Evolutionary conservation across 2,113 vertebrate species (phyloP).

Genomic region (Dendropsophus ebraccatus): DNA sequence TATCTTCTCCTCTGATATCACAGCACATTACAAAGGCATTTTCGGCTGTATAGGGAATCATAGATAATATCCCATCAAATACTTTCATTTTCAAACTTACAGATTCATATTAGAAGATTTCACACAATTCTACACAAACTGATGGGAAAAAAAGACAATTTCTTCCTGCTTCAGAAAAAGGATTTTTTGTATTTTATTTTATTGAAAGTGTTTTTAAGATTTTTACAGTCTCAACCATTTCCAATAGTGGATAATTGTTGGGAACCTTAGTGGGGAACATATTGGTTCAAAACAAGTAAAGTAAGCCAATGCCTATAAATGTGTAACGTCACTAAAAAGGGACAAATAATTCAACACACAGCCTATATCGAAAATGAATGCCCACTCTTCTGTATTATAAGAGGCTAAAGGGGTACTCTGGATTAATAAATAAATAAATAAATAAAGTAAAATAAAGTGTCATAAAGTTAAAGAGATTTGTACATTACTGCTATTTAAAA

Average conservation of each 20-base stretch:
- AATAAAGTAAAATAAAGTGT: no score
- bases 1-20: conserved; percentile 44
- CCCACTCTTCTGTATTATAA: no score
- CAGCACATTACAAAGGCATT: conserved; percentile 42
- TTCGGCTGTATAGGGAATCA: neutral
- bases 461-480: no score
- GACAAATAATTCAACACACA: no score
- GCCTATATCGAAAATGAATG: no score
- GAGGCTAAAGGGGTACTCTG: no score
- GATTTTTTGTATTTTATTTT: neutral
- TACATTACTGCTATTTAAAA: no score
- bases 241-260: neutral
- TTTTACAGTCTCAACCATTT: neutral
- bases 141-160: neutral
- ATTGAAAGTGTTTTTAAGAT: neutral
- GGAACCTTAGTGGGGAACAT: neutral
- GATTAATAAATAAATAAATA: no score
- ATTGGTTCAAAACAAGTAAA: no score
- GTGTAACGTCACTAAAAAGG: no score
- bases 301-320: no score
- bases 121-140: conserved; percentile 2
- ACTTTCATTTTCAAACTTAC: conserved; percentile 28
- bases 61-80: conserved; percentile 48
- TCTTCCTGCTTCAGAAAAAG: neutral
- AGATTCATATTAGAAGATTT: conserved; percentile 42